Base-by-base conservation (phyloP, 2,888 invertebrate species). In the Drosophila setosimentum region DNA sequence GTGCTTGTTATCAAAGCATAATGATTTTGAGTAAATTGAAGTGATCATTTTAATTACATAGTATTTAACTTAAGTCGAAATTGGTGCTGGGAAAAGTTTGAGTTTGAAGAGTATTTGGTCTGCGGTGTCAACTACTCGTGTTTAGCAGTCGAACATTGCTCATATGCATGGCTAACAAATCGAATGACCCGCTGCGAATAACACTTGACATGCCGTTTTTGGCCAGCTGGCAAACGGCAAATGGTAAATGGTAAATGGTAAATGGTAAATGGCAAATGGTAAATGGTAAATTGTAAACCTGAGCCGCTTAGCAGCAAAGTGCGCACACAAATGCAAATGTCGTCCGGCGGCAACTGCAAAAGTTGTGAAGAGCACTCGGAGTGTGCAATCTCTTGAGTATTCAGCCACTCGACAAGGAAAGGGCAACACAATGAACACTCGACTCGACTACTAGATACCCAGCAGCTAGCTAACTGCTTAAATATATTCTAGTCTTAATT, bases 341-440 rank as follows among this genome's bases (percentile, higher is more conserved):
- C 78, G 58, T 67, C 75, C 57, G 57, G 62, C 40, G 58, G 45
- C 45, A 53, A 68, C 35, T 53, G 51, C 63, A 71, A 76, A 42
- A 42, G 40, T 42, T 64, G 68, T 32, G 30, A 27, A 24, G 16
- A 2, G 30, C 48, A 55, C 70, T 63, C 61, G 30, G 57, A 70
- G 65, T 80, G 78, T 80, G 78, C 82, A 84, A 78, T 78, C 76
- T 76, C 63, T 68, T 37, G 70, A 66, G 79, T 75, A 50, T 64
- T 10, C 27, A 13, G 30, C 48, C 59, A 64, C 62, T 67, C n/a
- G 40, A 58, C 61, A 45, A 62, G 35, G 55, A 35, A 64, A 37
- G 53, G 24, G 30, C 21, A 42, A 50, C 49, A 59, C 16, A 55
- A 40, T 35, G n/a, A 16, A 27, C 24, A 16, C 8, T 16, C 16